Percentiles rank a stretch among this genome's conserved stretches.
Conservation (phyloP, 2,113 vertebrate species). For the Nansenia antarctica region DNA sequence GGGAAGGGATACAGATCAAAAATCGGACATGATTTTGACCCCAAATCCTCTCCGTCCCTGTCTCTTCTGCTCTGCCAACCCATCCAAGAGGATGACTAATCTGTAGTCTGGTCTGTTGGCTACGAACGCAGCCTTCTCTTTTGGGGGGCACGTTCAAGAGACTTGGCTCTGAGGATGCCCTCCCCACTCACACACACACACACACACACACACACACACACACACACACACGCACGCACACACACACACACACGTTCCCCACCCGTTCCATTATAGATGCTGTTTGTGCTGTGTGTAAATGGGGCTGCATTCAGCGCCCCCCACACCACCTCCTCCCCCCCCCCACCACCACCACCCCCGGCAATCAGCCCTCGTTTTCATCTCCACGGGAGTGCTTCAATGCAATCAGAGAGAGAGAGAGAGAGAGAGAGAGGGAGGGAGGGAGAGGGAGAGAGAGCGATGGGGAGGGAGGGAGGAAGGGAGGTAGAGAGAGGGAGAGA, state of each 20-base stretch:
- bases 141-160: conserved; percentile 2
- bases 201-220: too few relatives aligned
- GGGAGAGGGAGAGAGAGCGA: too few relatives aligned
- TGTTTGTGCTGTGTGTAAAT: conserved; percentile 45
- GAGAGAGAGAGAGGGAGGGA: not conserved
- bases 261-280: conserved; percentile 46
- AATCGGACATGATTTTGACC: too few relatives aligned
- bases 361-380: conserved; percentile 49
- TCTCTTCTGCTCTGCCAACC: conserved; percentile 8
- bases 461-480: not conserved
- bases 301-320: conserved; percentile 34
- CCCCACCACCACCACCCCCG: too few relatives aligned
- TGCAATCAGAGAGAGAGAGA: conserved; percentile 35
- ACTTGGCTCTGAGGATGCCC: conserved; percentile 12
- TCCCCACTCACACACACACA: too few relatives aligned
- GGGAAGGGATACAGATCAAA: too few relatives aligned
- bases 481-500: not conserved
- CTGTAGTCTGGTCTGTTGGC: conserved; percentile 6
- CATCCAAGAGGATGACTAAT: conserved; percentile 6
- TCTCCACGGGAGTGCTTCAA: conserved; percentile 37
- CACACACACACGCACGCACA: too few relatives aligned
- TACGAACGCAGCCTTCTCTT: not conserved
- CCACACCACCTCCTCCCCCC: too few relatives aligned
- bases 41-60: conserved; percentile 11
- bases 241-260: too few relatives aligned